Evolutionary conservation across 2,888 invertebrate genomes (phyloP).

Genomic region (Plebejus argus): DNA sequence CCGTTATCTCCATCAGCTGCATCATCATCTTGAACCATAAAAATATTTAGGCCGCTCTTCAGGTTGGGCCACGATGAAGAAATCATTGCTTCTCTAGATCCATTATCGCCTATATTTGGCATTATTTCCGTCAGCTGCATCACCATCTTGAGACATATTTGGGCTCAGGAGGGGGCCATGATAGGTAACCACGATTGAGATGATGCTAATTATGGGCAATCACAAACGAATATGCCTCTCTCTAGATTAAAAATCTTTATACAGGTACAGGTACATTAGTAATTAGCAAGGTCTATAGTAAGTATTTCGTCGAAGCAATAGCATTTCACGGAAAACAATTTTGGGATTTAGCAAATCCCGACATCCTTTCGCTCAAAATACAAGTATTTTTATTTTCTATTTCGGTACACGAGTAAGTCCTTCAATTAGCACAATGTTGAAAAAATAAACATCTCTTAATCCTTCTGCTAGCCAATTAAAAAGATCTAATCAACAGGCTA

Average conservation of each 20-base stretch:
- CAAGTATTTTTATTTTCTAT: slow-evolving; percentile 8
- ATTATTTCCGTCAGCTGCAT: too few relatives aligned
- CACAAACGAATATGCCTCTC: too few relatives aligned
- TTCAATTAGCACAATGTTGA: slow-evolving; percentile 19
- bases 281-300: not conserved
- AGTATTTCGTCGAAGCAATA: not conserved
- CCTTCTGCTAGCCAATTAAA: slow-evolving; percentile 16
- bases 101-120: too few relatives aligned
- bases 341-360: not conserved
- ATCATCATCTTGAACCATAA: not conserved
- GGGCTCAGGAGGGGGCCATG: too few relatives aligned
- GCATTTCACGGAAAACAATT: not conserved
- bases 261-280: too few relatives aligned
- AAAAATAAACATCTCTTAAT: slow-evolving; percentile 22
- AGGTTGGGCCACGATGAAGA: too few relatives aligned
- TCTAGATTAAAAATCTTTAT: too few relatives aligned
- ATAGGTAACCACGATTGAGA: too few relatives aligned
- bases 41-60: not conserved
- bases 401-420: not conserved
- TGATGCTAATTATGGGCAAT: too few relatives aligned
- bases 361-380: not conserved
- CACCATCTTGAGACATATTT: too few relatives aligned
- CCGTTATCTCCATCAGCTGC: not conserved
- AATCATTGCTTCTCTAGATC: too few relatives aligned
- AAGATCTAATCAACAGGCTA: slow-evolving; percentile 22